A percentile compares a stretch with the other conserved stretches of the same genome.
phyloP scores from a whole-genome alignment of 2,113 vertebrate genomes.

The Ammospiza nelsoni region DNA sequence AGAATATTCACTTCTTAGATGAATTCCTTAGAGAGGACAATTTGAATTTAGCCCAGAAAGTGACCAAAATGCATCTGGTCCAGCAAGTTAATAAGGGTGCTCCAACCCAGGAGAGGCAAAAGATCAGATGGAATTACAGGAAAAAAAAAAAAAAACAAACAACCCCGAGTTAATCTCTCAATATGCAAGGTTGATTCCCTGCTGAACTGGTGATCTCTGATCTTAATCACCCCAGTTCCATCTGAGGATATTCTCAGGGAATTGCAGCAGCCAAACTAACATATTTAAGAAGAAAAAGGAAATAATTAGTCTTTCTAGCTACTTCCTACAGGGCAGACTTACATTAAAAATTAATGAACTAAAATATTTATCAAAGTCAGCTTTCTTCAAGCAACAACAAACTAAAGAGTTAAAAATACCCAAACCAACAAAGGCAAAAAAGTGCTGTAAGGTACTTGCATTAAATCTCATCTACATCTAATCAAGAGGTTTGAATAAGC shows the following conservation, averaged over 20 bases:
- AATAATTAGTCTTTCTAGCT: not conserved
- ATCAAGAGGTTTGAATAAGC: not conserved
- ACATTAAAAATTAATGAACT: not conserved
- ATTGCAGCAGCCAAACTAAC: not conserved
- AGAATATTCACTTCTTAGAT: not conserved
- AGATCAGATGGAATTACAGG: constrained; percentile 42
- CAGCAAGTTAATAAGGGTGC: not conserved
- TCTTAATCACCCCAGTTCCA: constrained; percentile 33
- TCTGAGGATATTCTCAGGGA: not conserved
- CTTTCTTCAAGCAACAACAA: not conserved
- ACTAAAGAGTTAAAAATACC: not conserved
- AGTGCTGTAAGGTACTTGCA: rapidly evolving
- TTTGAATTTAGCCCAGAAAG: not conserved
- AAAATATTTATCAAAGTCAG: constrained; percentile 16
- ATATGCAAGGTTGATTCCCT: constrained; percentile 41
- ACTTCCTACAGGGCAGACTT: not conserved
- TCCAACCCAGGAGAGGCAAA: not conserved
- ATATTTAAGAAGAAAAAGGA: not conserved
- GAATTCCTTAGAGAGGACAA: not conserved
- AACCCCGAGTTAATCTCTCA: constrained; percentile 40
- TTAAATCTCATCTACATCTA: not conserved
- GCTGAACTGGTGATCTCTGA: constrained; percentile 45
- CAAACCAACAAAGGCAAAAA: not conserved
- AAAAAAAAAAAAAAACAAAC: not conserved
- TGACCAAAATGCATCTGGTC: not conserved